Conservation (phyloP, 2,888 invertebrate genomes). For the Slavum lentiscoides region DNA sequence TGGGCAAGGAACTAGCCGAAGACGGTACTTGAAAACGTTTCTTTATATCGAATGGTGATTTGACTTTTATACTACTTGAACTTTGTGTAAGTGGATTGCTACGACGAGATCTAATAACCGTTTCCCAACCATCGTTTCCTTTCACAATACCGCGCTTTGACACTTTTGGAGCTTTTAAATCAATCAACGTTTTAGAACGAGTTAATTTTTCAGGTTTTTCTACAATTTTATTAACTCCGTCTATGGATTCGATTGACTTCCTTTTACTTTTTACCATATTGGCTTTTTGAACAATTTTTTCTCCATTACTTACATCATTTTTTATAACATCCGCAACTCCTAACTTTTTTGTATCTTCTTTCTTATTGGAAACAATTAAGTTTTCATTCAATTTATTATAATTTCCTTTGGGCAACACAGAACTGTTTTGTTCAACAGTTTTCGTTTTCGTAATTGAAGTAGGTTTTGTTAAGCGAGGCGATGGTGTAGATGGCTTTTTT, state of each 20-base stretch:
- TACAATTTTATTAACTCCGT: neutral
- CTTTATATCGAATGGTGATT: slow-evolving; percentile 58
- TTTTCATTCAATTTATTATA: neutral
- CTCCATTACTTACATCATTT: neutral
- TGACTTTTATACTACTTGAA: slow-evolving; percentile 56
- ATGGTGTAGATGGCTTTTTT: slow-evolving; percentile 18
- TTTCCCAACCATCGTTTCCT: slow-evolving; percentile 80
- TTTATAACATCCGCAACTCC: neutral
- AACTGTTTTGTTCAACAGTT: slow-evolving; percentile 2
- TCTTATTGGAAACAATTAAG: neutral
- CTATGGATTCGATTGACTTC: slow-evolving; percentile 20
- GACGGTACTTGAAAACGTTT: slow-evolving; percentile 81
- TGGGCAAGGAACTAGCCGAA: slow-evolving; percentile 80
- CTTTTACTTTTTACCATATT: slow-evolving; percentile 39
- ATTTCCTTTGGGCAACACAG: slow-evolving; percentile 18
- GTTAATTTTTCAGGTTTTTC: slow-evolving; percentile 39
- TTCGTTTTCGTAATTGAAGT: slow-evolving; percentile 8
- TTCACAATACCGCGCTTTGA: slow-evolving; percentile 58
- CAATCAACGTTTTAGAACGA: slow-evolving; percentile 54
- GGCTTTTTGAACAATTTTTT: neutral
- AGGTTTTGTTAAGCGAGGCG: slow-evolving; percentile 26
- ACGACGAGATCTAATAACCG: slow-evolving; percentile 69
- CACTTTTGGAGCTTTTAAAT: slow-evolving; percentile 44
- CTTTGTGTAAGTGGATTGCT: slow-evolving; percentile 63
- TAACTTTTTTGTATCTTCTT: slow-evolving; percentile 13